Evolutionary conservation across 2,113 vertebrate species (phyloP).

Genomic region (Apeltes quadracus): DNA sequence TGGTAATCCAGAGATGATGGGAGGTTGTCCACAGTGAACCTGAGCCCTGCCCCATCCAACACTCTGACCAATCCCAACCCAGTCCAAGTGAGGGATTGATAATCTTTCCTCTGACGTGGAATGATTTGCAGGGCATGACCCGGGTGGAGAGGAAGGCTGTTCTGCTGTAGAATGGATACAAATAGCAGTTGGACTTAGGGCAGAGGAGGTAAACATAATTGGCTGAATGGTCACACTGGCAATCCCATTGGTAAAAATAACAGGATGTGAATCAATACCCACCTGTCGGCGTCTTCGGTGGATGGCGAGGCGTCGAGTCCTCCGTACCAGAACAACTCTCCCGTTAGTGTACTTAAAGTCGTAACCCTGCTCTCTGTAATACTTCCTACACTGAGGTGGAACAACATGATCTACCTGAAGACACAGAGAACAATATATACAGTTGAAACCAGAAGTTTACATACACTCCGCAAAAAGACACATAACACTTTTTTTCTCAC

Average conservation of each 20-base stretch:
- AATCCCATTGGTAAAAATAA: neutral
- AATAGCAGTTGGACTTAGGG: neutral
- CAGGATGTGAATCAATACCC: slow-evolving; percentile 7
- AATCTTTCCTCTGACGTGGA: slow-evolving; percentile 67
- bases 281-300: slow-evolving; percentile 81
- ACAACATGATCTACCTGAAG: slow-evolving; percentile 73
- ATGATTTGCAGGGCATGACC: slow-evolving; percentile 66
- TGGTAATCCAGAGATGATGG: slow-evolving; percentile 83
- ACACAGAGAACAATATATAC: slow-evolving; percentile 29
- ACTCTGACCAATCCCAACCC: slow-evolving; percentile 84
- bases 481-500: too few species aligned
- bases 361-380: slow-evolving; percentile 83
- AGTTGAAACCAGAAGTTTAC: neutral
- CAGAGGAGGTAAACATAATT: neutral
- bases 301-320: slow-evolving; percentile 61
- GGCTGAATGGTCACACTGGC: neutral
- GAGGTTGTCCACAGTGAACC: slow-evolving; percentile 83
- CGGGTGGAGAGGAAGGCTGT: slow-evolving; percentile 54
- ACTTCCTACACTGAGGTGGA: slow-evolving; percentile 83
- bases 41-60: slow-evolving; percentile 81
- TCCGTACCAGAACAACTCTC: slow-evolving; percentile 81
- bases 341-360: slow-evolving; percentile 83
- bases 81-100: slow-evolving; percentile 80
- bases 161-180: slow-evolving; percentile 13
- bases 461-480: neutral